phyloP scores from a whole-genome alignment of 2,888 invertebrate genomes.

The Emmelina monodactyla region DNA sequence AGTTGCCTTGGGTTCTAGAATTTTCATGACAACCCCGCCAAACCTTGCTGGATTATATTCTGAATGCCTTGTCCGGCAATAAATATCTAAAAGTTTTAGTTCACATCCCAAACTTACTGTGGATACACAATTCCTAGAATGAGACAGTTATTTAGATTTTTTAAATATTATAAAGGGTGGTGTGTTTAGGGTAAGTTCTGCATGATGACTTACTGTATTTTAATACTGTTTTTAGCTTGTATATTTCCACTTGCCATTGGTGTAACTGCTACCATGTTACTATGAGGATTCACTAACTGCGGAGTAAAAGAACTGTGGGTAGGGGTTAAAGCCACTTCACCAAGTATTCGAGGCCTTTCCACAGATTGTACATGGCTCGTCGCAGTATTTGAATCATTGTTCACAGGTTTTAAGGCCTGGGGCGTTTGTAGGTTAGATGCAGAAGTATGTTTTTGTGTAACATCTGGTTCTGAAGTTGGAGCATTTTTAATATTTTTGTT shows the following conservation, averaged over 20 bases:
- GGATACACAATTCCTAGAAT: conserved; percentile 79
- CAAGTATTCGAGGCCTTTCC: conserved; percentile 21
- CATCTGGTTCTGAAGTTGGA: neutral
- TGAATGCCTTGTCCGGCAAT: conserved; percentile 80
- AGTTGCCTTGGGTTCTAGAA: conserved; percentile 79
- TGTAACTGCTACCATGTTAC: conserved; percentile 57
- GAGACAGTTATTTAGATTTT: conserved; percentile 1
- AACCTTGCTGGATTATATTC: conserved; percentile 86
- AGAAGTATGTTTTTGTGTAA: neutral
- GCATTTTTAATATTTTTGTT: neutral
- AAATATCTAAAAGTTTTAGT: conserved; percentile 76
- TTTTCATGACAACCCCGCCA: conserved; percentile 84
- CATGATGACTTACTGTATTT: conserved; percentile 62
- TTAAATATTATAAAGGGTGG: neutral
- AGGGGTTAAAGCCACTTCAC: conserved; percentile 49
- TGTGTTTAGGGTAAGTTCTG: neutral
- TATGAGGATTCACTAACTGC: conserved; percentile 58
- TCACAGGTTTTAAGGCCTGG: neutral
- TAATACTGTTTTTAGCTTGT: conserved; percentile 68
- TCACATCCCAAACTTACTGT: conserved; percentile 79
- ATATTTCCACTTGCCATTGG: conserved; percentile 59
- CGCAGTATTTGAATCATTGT: neutral
- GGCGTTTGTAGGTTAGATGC: neutral
- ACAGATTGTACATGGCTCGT: neutral
- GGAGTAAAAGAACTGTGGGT: conserved; percentile 45